Base-by-base conservation (phyloP, 2,888 invertebrate genomes). In the Caenorhabditis becei region DNA sequence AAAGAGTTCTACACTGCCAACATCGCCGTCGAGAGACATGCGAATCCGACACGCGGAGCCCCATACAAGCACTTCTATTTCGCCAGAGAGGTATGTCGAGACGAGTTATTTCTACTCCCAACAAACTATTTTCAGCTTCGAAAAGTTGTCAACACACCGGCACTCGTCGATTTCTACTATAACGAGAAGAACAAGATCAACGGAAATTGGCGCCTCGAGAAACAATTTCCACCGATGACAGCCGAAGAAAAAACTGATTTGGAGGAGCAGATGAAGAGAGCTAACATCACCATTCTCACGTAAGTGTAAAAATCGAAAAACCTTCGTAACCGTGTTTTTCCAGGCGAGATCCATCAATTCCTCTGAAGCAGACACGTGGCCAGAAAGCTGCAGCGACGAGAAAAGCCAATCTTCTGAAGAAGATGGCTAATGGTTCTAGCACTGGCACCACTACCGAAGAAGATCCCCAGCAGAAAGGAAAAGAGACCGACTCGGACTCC, bases 81-180 rank as follows among this genome's bases (percentile, higher is more conserved):
- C 28, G 53, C 54, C 0, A 54, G 53, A 23, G 28, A 26, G 11
- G 67, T 67, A 16, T n/a, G n/a, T n/a, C n/a, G n/a, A n/a, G n/a
- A n/a, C n/a, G n/a, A 47, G 32, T 58, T 28, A 18, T n/a, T n/a
- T n/a, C n/a, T n/a, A n/a, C n/a, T n/a, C n/a, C n/a, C n/a, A n/a
- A n/a, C n/a, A n/a, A n/a, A n/a, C n/a, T n/a, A n/a, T n/a, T n/a
- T n/a, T n/a, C n/a, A 65, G 65, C 28, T 74, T 49, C 1, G 20
- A 14, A 37, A 37, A 8, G 56, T 58, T 18, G 56, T 49, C 8
- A 8, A 58, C 18, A 51, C 41, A 1, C 47, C 32, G 41, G 16
- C 54, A 0, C 56, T 74, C 2, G 65, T 65, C 37, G 54, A 74
- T 11, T 74, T 65, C 16, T 74, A 74, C 51, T 74, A 74, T 26